These are phyloP conservation scores for Drosophila acutilabella DNA, from an alignment of 2,888 invertebrate species.

Conservation along the genomic window DNA sequence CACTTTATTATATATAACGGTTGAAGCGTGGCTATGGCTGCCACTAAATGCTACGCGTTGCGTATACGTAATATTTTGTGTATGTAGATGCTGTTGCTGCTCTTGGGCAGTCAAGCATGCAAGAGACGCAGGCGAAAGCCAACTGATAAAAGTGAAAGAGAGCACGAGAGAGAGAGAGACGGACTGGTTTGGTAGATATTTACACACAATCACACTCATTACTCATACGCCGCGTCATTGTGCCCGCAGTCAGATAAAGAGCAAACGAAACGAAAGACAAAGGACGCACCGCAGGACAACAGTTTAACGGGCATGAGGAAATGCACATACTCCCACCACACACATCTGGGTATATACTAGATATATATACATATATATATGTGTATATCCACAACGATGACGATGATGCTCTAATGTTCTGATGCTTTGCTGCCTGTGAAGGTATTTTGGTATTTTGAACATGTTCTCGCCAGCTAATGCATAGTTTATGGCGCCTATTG, in stretches of 20 bases:
- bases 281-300: constrained; percentile 48
- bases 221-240: constrained; percentile 79
- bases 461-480: constrained; percentile 73
- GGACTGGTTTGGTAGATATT: constrained; percentile 26
- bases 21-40: constrained; percentile 31
- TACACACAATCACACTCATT: constrained; percentile 61
- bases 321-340: constrained; percentile 57
- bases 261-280: constrained; percentile 59
- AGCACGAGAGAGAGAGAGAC: background rate
- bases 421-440: constrained; percentile 11
- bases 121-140: constrained; percentile 1
- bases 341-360: background rate
- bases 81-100: constrained; percentile 64
- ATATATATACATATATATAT: background rate
- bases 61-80: constrained; percentile 77
- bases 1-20: constrained; percentile 73
- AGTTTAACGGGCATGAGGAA: constrained; percentile 26
- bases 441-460: constrained; percentile 74
- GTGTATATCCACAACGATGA: constrained; percentile 27
- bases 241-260: constrained; percentile 74
- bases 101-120: constrained; percentile 27
- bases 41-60: constrained; percentile 78
- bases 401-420: constrained; percentile 9
- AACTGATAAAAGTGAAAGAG: background rate
- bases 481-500: constrained; percentile 76